A percentile compares a stretch with the other conserved stretches of the same genome.
These are phyloP conservation scores for Podiceps cristatus DNA, from an alignment of 2,113 vertebrate species.

Conservation along the genomic window DNA sequence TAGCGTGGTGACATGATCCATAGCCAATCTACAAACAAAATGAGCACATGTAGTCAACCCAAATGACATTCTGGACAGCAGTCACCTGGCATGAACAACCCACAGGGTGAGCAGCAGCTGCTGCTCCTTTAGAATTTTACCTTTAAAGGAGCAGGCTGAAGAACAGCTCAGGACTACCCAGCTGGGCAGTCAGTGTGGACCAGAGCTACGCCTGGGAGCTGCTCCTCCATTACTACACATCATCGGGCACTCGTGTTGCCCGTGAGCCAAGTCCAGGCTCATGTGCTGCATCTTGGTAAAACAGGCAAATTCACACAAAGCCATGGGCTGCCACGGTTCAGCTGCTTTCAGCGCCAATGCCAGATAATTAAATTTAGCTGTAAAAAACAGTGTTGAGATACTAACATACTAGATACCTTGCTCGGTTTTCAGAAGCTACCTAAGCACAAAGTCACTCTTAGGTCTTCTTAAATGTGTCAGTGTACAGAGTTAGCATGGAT, in stretches of 20 bases:
- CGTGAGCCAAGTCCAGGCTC: neutral
- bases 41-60: neutral
- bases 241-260: fast-evolving
- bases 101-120: neutral
- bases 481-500: neutral
- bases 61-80: neutral
- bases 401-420: neutral
- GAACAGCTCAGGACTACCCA: neutral
- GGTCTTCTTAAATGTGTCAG: neutral
- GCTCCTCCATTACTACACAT: neutral
- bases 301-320: neutral
- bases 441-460: neutral
- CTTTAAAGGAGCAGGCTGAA: neutral
- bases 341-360: neutral
- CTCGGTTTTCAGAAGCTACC: neutral
- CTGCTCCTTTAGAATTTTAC: neutral
- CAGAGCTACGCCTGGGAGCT: neutral
- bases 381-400: neutral
- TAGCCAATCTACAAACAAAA: neutral
- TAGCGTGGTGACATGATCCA: neutral
- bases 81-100: neutral
- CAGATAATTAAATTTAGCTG: neutral
- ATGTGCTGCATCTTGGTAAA: neutral
- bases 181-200: too few species aligned
- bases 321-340: neutral